A percentile compares a stretch with the other conserved stretches of the same genome.
Conservation (phyloP, 2,888 invertebrate species). For the Amiota minor region DNA sequence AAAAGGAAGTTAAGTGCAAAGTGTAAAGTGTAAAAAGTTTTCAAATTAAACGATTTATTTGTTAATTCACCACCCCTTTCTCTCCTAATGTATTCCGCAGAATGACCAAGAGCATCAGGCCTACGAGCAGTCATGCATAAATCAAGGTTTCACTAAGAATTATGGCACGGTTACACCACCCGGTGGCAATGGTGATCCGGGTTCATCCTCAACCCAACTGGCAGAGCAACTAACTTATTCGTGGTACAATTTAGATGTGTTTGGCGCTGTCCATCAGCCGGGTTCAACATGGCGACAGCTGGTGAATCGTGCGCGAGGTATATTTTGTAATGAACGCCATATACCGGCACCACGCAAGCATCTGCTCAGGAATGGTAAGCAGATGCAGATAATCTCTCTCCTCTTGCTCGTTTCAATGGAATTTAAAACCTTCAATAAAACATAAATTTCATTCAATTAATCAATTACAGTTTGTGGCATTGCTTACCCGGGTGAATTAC, state of each 20-base stretch:
- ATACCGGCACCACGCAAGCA: conserved; percentile 77
- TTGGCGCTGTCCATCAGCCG: conserved; percentile 77
- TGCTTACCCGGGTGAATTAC: conserved; percentile 87
- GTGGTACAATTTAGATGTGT: conserved; percentile 87
- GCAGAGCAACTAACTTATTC: conserved; percentile 79
- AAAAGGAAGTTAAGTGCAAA: too few relatives aligned
- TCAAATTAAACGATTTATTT: conserved; percentile 24
- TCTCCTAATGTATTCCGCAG: conserved; percentile 29
- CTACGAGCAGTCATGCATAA: conserved; percentile 65
- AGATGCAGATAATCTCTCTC: too few relatives aligned
- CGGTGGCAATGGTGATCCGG: conserved; percentile 30
- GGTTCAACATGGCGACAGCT: conserved; percentile 70
- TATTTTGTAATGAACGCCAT: conserved; percentile 70
- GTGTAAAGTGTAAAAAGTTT: conserved; percentile 17
- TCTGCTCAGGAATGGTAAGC: conserved; percentile 82
- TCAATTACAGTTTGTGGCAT: conserved; percentile 81
- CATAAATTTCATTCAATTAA: background rate
- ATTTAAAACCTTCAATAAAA: background rate
- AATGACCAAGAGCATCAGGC: conserved; percentile 37
- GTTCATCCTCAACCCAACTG: conserved; percentile 34
- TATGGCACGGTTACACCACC: conserved; percentile 65
- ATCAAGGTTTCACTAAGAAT: conserved; percentile 61
- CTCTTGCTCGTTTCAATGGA: too few relatives aligned
- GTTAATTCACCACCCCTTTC: conserved; percentile 7
- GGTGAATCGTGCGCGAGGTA: conserved; percentile 75